These are phyloP conservation scores for Oreochromis aureus DNA, from an alignment of 2,113 vertebrate species.

Conservation along the genomic window DNA sequence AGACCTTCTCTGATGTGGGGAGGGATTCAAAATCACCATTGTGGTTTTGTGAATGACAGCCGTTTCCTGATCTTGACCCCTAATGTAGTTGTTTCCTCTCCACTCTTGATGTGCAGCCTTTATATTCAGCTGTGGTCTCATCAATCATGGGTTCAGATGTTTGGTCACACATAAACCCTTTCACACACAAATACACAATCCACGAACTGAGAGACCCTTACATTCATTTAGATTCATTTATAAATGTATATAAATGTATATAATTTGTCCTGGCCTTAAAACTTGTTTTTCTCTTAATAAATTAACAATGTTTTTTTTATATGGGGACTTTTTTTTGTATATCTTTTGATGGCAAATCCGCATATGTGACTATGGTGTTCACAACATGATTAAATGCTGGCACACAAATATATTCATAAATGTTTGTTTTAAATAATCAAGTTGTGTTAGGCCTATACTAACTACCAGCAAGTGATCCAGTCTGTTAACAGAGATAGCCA, in stretches of 20 bases:
- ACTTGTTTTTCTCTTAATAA: not conserved
- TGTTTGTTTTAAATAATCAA: not conserved
- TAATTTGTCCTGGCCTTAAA: not conserved
- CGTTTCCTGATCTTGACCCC: constrained; percentile 36
- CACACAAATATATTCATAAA: not conserved
- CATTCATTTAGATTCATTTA: not conserved
- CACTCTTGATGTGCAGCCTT: constrained; percentile 11
- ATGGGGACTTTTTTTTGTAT: not conserved
- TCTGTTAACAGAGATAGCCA: not conserved
- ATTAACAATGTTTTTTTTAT: not conserved
- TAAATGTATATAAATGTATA: not conserved
- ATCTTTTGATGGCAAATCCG: not conserved
- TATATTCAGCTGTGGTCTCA: constrained; percentile 15
- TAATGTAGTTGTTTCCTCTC: constrained; percentile 19
- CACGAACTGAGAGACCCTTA: not conserved
- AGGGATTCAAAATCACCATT: not conserved
- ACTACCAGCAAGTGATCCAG: not conserved
- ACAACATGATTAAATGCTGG: not conserved
- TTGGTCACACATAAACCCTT: not conserved
- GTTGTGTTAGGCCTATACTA: not conserved
- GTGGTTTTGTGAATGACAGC: constrained; percentile 35
- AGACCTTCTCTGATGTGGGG: constrained; percentile 2
- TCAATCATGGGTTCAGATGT: constrained; percentile 38
- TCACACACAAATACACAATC: not conserved
- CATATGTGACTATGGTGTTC: not conserved